These are phyloP conservation scores for Nomada fucata DNA, from an alignment of 2,888 invertebrate species.

Conservation along the genomic window DNA sequence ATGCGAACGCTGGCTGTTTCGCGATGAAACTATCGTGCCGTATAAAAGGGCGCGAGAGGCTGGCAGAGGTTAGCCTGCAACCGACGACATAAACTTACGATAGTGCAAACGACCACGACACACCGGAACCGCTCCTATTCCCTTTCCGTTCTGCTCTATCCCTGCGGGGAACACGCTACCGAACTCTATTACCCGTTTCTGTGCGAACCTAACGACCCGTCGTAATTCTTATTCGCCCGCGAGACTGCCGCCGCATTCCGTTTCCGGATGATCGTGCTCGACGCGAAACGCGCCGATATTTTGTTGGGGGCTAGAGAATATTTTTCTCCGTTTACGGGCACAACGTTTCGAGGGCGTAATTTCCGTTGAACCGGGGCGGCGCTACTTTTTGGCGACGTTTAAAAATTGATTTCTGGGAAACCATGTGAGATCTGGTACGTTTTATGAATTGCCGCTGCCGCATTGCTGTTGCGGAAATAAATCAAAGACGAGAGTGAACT, in stretches of 20 bases:
- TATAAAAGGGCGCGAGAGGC: slow-evolving; percentile 62
- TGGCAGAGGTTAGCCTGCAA: slow-evolving; percentile 59
- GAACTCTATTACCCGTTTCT: neutral
- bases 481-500: too few species aligned
- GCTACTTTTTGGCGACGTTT: too few species aligned
- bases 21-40: slow-evolving; percentile 64
- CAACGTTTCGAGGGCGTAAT: too few species aligned
- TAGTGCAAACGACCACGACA: slow-evolving; percentile 76
- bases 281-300: neutral
- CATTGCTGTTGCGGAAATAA: too few species aligned
- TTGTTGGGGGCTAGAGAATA: neutral
- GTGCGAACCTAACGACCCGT: slow-evolving; percentile 10
- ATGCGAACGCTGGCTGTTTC: slow-evolving; percentile 59
- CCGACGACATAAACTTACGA: slow-evolving; percentile 67
- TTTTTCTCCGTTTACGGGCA: too few species aligned
- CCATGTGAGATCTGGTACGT: too few species aligned
- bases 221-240: slow-evolving; percentile 39
- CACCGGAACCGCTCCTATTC: slow-evolving; percentile 55
- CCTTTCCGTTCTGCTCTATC: neutral
- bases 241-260: slow-evolving; percentile 12
- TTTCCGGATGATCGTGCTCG: neutral
- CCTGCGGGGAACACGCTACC: slow-evolving; percentile 10
- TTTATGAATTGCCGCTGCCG: too few species aligned
- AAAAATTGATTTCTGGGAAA: too few species aligned
- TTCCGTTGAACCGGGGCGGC: too few species aligned